Percentiles rank a stretch among this genome's conserved stretches.
Evolutionary conservation across 2,113 vertebrate species (phyloP).

Genomic region (Podarcis muralis): DNA sequence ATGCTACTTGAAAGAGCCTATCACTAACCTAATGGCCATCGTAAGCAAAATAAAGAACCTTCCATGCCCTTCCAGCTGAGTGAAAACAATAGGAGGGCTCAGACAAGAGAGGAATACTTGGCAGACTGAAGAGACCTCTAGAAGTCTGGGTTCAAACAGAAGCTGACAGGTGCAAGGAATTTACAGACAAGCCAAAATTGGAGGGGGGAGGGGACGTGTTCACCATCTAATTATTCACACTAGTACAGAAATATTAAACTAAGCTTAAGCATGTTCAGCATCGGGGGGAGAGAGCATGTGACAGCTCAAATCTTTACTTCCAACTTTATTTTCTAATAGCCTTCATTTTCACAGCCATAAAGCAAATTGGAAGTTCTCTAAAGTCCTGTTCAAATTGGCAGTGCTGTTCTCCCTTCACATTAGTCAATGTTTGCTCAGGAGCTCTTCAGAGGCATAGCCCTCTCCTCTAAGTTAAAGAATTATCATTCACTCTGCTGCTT

Average conservation of each 20-base stretch:
- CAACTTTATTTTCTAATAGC: too few species aligned
- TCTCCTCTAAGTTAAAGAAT: slow-evolving; percentile 34
- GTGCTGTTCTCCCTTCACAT: not conserved
- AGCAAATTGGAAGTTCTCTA: slow-evolving; percentile 37
- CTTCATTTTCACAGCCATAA: too few species aligned
- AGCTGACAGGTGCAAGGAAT: slow-evolving; percentile 65
- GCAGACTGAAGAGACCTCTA: slow-evolving; percentile 61
- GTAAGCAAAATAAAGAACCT: slow-evolving; percentile 42
- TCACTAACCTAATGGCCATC: not conserved
- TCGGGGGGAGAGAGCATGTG: too few species aligned
- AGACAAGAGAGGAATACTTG: slow-evolving; percentile 66
- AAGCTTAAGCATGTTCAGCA: too few species aligned
- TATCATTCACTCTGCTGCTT: slow-evolving; percentile 45
- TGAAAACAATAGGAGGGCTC: slow-evolving; percentile 48
- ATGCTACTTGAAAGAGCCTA: not conserved
- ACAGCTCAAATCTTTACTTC: too few species aligned
- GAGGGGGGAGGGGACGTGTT: not conserved
- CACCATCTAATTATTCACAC: too few species aligned
- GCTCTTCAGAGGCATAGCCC: slow-evolving; percentile 16
- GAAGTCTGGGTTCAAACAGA: slow-evolving; percentile 63
- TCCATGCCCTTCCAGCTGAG: not conserved
- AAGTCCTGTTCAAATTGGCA: too few species aligned
- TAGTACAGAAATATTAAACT: too few species aligned
- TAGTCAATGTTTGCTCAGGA: slow-evolving; percentile 50
- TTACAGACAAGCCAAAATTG: slow-evolving; percentile 47